Percentiles rank a stretch among this genome's conserved stretches.
Evolutionary conservation across 2,888 invertebrate genomes (phyloP).

Genomic region (Lottia scabra): DNA sequence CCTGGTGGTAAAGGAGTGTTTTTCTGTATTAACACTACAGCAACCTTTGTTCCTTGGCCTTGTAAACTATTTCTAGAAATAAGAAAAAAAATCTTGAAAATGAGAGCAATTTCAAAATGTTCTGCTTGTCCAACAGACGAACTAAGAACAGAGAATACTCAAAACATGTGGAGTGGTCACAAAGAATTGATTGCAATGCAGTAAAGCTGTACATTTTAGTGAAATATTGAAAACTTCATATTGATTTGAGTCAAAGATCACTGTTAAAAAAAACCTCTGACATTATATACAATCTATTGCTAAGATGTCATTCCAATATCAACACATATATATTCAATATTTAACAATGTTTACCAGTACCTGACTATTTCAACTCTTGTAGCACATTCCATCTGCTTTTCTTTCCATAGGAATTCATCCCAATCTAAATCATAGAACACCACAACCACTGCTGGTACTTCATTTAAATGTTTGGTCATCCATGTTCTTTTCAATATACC

Average conservation of each 20-base stretch:
- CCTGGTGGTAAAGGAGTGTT: constrained; percentile 77
- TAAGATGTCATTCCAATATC: too few relatives aligned
- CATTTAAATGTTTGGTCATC: constrained; percentile 91
- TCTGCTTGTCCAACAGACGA: too few relatives aligned
- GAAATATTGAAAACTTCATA: too few relatives aligned
- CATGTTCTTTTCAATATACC: constrained; percentile 95
- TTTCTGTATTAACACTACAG: constrained; percentile 88
- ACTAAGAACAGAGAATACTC: too few relatives aligned
- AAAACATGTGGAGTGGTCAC: too few relatives aligned
- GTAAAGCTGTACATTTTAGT: too few relatives aligned
- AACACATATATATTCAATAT: neutral
- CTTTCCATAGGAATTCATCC: constrained; percentile 94
- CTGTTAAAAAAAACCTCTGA: neutral
- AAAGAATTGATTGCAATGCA: too few relatives aligned
- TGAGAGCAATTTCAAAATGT: too few relatives aligned
- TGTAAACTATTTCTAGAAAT: constrained; percentile 64
- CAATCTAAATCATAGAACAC: constrained; percentile 97
- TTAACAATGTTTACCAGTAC: constrained; percentile 52
- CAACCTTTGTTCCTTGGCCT: constrained; percentile 74
- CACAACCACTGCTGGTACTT: constrained; percentile 92
- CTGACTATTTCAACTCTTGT: constrained; percentile 81
- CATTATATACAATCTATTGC: neutral
- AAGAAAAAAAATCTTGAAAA: too few relatives aligned
- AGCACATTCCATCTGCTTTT: constrained; percentile 93
- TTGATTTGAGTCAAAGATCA: neutral